Evolutionary conservation across 2,113 vertebrate genomes (phyloP), one percentile per base, ranked within the genome.

Genomic region (Pelodiscus sinensis): DNA sequence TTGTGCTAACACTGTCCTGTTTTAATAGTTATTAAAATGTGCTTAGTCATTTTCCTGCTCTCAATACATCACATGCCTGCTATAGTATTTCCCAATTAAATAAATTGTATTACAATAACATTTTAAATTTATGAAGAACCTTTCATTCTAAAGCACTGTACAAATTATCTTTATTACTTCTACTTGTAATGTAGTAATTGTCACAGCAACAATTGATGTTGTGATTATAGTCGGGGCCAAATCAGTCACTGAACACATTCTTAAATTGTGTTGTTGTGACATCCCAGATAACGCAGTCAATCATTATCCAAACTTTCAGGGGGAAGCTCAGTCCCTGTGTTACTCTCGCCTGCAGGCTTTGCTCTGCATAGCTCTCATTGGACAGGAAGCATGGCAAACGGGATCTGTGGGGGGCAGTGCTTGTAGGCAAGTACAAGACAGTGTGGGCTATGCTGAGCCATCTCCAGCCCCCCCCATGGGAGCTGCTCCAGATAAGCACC

Each of bases 261-360:
- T 58, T 22, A 10, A 58, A 58, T 58, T 58, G 22, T 22, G 21
- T 58, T 24, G 22, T 57, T 58, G 57, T 24, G 22, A 58, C 22
- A 58, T 21, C 21, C 89, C 94, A 94, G 93, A 94, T 92, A 92
- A 94, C 93, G 91, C 93, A 95, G 91, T 95, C 82, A 95, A 91
- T 2, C 1, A 78, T 93, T 95, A 93, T 79, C 89, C 78, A 81
- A 79, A 87, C 89, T 94, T 88, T 85, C 9, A 71, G 92, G 50
- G 44, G 44, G 44, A 44, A 44, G 44, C 44, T 44, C 44, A 44
- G 44, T 44, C 44, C 44, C 44, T 44, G 44, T 44, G 44, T 44
- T 44, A 44, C 44, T 44, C 44, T 44, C 44, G 44, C 44, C 44
- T 44, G 44, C 44, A 6, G 44, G 44, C 44, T 44, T 44, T 44